Conservation (phyloP, 2,113 vertebrate genomes). For the Gopherus flavomarginatus region DNA sequence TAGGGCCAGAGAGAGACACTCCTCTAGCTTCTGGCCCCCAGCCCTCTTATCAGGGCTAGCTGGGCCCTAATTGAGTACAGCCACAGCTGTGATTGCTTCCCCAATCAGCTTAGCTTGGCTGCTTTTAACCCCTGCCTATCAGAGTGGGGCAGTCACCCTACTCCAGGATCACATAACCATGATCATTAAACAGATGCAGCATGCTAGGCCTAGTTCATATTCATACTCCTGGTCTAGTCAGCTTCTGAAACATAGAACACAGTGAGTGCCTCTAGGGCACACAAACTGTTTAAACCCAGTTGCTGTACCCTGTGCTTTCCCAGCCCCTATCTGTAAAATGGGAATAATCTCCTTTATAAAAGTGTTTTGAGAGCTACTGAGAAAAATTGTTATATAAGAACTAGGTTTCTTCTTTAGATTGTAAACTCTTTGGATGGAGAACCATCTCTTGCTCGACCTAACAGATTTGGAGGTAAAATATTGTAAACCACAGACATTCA, state of each 20-base stretch:
- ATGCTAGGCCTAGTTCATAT: not conserved
- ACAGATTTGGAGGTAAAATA: not conserved
- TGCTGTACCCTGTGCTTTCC: not conserved
- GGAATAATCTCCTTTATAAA: no score
- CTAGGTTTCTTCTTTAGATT: not conserved
- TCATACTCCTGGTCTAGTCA: not conserved
- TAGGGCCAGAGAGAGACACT: no score
- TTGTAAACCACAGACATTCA: not conserved
- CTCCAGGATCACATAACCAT: not conserved
- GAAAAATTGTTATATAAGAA: no score
- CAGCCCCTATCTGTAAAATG: no score
- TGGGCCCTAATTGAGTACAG: no score
- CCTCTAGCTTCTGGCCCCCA: no score
- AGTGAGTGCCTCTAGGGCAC: not conserved
- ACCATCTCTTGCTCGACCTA: not conserved
- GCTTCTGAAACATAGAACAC: not conserved
- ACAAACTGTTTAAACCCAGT: not conserved
- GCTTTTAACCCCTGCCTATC: no score
- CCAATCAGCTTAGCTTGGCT: no score
- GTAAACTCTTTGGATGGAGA: not conserved
- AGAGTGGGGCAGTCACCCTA: no score
- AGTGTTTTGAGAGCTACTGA: no score
- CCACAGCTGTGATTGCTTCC: no score
- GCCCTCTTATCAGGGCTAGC: no score
- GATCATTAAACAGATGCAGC: not conserved